Base-by-base conservation (phyloP, 2,797 vertebrate genomes). In the Babyrousa celebensis region DNA sequence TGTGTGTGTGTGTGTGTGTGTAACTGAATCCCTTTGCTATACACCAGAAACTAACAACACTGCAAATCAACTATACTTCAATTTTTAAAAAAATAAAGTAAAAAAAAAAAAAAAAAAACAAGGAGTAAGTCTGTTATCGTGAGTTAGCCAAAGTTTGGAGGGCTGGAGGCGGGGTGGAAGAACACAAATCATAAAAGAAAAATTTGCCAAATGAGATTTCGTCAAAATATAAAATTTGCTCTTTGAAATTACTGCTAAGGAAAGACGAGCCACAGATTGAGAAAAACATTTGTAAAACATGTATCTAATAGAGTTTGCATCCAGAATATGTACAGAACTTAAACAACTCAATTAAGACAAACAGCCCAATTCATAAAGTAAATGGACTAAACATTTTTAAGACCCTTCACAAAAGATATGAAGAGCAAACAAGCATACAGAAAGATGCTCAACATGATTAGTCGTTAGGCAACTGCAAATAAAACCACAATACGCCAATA, bases 191-290 rank as follows among this genome's bases (percentile, higher is more conserved):
- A 71, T 74, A 68, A 65, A 89, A 72, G 71, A 63, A 48, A 92
- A 67, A 91, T 18, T 1, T 27, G 29, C 68, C 89, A 89, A 65
- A 36, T 16, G 94, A 12, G 1, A 90, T 48, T 92, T 92, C 56
- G 92, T 32, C 18, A 72, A 95, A 94, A 88, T 83, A 43, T 21
- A 67, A 89, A 96, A 92, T 89, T 43, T 74, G 62, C 21, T 91
- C 72, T 92, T 65, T 20, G 23, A 91, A 95, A 94, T 54, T 89
- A 91, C 21, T 54, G 4, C 75, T 92, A 94, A 84, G 77, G 48
- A 84, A 93, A 87, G 32, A 20, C 17, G 12, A 92, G 14, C 54
- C 48, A 83, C 23, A 62, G 36, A 79, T 7, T n/a, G 20, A 83
- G 11, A 75, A 52, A 75, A 63, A 54, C 7, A 78, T 74, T 54